Base-by-base conservation (phyloP, 2,888 invertebrate genomes). In the Oxystoma pomonae region DNA sequence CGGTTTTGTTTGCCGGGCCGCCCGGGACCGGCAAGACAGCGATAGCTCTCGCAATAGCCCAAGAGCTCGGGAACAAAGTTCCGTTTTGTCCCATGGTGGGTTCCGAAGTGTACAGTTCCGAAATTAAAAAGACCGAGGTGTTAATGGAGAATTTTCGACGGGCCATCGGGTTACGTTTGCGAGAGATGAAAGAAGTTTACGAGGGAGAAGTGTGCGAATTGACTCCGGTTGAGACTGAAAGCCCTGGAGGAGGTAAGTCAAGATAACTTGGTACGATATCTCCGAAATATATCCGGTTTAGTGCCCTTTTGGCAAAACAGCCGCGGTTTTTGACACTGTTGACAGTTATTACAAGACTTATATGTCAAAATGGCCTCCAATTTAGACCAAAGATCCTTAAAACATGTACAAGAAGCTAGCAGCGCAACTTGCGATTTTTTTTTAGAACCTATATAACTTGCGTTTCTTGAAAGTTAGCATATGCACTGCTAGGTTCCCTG, bases 81-180 rank as follows among this genome's bases (percentile, higher is more conserved):
- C 94, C 93, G n/a, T 94, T 94, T 74, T 94, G 94, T 72, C 93
- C 93, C 0, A 94, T 94, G 94, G 93, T 94, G 0, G 93, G 94
- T 0, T 94, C 93, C 21, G 94, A 94, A 81, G 98, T 99, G 0
- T 99, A 92, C 81, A 98, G 98, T 72, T 91, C 94, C 35, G 99
- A 99, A 82, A 98, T 99, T 20, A 99, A 99, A 79, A 99, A 99
- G 79, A 99, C 99, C 0, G 99, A 99, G 82, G 98, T 99, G 0
- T 82, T 99, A 1, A 99, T 99, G 98, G 98, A 99, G 78, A 98
- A 99, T 76, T 99, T 99, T 76, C 85, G 99, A 1, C 85, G 98
- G 65, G 98, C 99, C 0, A 99, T 99, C 75, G 98, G 98, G n/a
- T 82, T 94, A 12, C 84, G 94, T 73, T 94, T 94, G 53, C 87